Conservation (phyloP, 2,113 vertebrate genomes). For the Carassius carassius region DNA sequence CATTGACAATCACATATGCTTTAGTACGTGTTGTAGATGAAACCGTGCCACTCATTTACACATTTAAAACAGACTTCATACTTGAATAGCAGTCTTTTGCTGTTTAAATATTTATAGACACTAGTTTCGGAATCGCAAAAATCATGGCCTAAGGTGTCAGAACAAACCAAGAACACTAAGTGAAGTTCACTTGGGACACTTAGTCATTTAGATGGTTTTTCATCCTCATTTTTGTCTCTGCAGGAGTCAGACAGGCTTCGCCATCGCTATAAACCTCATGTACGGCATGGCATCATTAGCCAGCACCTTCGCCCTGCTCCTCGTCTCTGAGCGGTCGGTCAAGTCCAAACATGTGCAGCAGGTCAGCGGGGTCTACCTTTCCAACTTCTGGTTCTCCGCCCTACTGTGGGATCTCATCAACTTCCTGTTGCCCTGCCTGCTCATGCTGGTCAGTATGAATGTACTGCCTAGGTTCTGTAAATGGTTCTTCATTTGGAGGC, state of each 20-base stretch:
- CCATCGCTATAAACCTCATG: conserved; percentile 93
- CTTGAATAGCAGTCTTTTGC: too few relatives aligned
- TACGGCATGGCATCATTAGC: conserved; percentile 95
- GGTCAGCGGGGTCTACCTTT: conserved; percentile 90
- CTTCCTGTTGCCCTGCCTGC: conserved; percentile 87
- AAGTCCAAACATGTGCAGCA: conserved; percentile 95
- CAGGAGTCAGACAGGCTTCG: conserved; percentile 91
- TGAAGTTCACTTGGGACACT: neutral
- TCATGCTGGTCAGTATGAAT: conserved; percentile 87
- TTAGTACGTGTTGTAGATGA: too few relatives aligned
- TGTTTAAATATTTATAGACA: too few relatives aligned
- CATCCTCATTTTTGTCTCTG: neutral
- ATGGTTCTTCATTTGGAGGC: neutral
- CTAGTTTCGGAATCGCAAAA: too few relatives aligned
- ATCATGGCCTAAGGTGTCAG: too few relatives aligned
- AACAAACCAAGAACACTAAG: neutral
- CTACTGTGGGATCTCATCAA: conserved; percentile 96
- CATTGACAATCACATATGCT: too few relatives aligned
- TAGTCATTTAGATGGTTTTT: neutral
- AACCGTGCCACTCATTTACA: too few relatives aligned
- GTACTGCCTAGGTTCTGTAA: neutral
- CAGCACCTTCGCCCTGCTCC: conserved; percentile 92
- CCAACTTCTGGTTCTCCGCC: conserved; percentile 95
- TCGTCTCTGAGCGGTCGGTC: conserved; percentile 88
- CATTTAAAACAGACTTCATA: too few relatives aligned